Percentiles rank a stretch among this genome's conserved stretches.
Evolutionary conservation across 2,888 invertebrate species (phyloP).

Genomic region (Alloplasta piceator): DNA sequence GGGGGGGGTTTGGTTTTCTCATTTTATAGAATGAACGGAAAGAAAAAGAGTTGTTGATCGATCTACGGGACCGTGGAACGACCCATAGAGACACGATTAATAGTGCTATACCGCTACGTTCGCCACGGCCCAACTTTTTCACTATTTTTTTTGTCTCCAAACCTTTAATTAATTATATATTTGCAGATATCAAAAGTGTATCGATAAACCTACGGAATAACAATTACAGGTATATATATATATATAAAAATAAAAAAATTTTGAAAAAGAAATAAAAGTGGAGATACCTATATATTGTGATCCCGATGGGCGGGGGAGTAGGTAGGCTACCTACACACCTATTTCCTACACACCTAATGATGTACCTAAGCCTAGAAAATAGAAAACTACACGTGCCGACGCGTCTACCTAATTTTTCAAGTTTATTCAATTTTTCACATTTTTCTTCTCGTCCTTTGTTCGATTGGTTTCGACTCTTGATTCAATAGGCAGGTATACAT

Average conservation of each 20-base stretch:
- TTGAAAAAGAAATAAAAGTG: slow-evolving; percentile 1
- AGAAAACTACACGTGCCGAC: slow-evolving; percentile 78
- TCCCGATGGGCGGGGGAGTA: slow-evolving; percentile 75
- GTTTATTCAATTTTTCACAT: not conserved
- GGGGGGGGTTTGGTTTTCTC: slow-evolving; percentile 45
- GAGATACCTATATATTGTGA: slow-evolving; percentile 62
- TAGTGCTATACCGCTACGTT: slow-evolving; percentile 81
- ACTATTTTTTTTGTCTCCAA: slow-evolving; percentile 17
- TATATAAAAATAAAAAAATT: slow-evolving; percentile 44
- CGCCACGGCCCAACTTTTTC: slow-evolving; percentile 75
- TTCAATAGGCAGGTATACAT: slow-evolving; percentile 60
- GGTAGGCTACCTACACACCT: slow-evolving; percentile 79
- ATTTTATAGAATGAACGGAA: slow-evolving; percentile 64
- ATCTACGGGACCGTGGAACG: slow-evolving; percentile 77
- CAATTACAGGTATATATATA: slow-evolving; percentile 55
- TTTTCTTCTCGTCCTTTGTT: too few species aligned
- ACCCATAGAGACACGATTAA: slow-evolving; percentile 81
- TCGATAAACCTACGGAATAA: slow-evolving; percentile 51
- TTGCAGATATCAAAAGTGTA: not conserved
- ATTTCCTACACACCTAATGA: slow-evolving; percentile 79
- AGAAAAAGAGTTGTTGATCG: slow-evolving; percentile 72
- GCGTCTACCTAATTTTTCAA: slow-evolving; percentile 73
- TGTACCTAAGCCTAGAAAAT: slow-evolving; percentile 74
- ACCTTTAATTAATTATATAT: slow-evolving; percentile 35
- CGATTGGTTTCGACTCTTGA: not conserved